Conservation (phyloP, 2,797 vertebrate genomes). For the Ataeniobius toweri region DNA sequence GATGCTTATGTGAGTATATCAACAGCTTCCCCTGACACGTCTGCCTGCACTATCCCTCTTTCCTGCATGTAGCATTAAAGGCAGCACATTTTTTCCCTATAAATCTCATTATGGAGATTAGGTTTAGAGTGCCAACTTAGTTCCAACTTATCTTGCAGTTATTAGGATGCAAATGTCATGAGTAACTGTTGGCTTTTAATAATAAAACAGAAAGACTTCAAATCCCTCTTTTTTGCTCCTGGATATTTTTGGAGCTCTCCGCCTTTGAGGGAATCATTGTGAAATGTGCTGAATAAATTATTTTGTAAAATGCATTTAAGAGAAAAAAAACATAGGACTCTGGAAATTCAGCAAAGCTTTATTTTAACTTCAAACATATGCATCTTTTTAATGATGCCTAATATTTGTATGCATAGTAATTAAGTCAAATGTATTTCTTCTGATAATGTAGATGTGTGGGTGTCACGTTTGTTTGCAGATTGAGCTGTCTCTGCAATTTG, state of each 20-base stretch:
- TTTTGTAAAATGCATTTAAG: conserved; percentile 28
- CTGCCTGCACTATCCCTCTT: conserved; percentile 54
- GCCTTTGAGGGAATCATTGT: conserved; percentile 68
- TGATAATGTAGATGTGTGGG: background rate
- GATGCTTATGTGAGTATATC: conserved; percentile 68
- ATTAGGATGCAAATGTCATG: conserved; percentile 73
- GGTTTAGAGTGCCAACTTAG: conserved; percentile 64
- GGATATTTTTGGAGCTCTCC: conserved; percentile 70
- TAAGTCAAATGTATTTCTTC: conserved; percentile 18
- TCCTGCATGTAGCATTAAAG: conserved; percentile 59
- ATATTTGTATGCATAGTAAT: background rate
- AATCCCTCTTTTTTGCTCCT: conserved; percentile 60
- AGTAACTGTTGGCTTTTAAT: conserved; percentile 77
- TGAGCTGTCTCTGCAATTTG: conserved; percentile 13
- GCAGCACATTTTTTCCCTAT: conserved; percentile 51
- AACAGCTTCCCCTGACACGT: conserved; percentile 46
- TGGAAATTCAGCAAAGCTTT: conserved; percentile 30
- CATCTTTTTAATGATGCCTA: background rate
- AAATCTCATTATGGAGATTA: conserved; percentile 72
- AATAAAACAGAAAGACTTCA: conserved; percentile 69
- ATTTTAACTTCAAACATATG: background rate
- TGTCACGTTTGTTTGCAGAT: conserved; percentile 2
- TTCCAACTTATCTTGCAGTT: conserved; percentile 68
- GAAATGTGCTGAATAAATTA: conserved; percentile 64
- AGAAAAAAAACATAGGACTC: conserved; percentile 3